Conservation (phyloP, 2,113 vertebrate genomes). For the Platysternon megacephalum region DNA sequence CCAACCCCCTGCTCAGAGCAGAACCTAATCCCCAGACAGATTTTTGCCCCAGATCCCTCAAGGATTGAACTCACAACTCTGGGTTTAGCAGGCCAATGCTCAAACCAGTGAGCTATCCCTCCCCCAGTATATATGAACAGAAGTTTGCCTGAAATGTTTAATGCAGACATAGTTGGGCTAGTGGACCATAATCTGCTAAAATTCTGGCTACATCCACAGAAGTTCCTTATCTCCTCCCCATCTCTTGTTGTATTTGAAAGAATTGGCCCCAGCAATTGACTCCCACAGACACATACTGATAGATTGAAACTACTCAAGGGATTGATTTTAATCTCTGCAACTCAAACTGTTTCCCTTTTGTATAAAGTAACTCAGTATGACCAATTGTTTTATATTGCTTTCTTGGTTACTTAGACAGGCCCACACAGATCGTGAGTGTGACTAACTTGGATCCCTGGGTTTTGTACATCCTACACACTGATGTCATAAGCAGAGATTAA, state of each 20-base stretch:
- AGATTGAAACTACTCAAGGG: constrained; percentile 10
- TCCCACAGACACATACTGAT: background rate
- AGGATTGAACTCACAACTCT: too few relatives aligned
- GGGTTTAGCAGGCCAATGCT: too few relatives aligned
- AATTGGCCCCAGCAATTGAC: background rate
- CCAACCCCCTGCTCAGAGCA: too few relatives aligned
- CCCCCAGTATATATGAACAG: background rate
- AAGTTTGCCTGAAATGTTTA: background rate
- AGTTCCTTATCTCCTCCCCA: background rate
- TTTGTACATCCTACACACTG: constrained; percentile 61
- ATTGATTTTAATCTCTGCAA: constrained; percentile 2
- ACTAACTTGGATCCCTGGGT: constrained; percentile 63
- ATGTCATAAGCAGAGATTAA: constrained; percentile 65
- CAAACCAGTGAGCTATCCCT: too few relatives aligned
- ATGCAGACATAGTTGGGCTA: background rate
- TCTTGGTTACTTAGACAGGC: constrained; percentile 42
- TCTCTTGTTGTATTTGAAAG: background rate
- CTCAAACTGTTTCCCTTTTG: constrained; percentile 13
- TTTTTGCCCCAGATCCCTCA: too few relatives aligned
- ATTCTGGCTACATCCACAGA: constrained; percentile 5
- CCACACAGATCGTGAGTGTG: constrained; percentile 74
- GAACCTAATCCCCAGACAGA: too few relatives aligned
- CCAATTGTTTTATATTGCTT: background rate
- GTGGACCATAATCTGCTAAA: background rate
- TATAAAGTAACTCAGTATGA: background rate